phyloP scores from a whole-genome alignment of 2,888 invertebrate species.

The Neria commutata region DNA sequence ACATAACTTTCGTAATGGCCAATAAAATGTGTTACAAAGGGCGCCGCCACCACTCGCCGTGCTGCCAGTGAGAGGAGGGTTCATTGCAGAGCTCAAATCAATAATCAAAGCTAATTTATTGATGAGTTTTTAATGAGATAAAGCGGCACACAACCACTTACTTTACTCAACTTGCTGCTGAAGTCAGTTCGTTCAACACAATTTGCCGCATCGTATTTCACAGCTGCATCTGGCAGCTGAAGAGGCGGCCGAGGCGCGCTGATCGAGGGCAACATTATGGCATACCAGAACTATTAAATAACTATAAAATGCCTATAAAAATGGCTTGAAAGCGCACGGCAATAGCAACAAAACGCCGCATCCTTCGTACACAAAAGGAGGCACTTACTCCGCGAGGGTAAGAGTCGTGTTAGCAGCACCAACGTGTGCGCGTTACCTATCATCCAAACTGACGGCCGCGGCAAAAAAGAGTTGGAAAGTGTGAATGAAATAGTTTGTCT shows the following conservation, averaged over 20 bases:
- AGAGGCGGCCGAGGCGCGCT: background rate
- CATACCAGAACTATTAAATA: constrained; percentile 18
- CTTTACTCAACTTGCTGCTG: background rate
- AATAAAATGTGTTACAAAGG: no score
- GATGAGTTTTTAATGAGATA: constrained; percentile 17
- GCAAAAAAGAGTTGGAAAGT: constrained; percentile 15
- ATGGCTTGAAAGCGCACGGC: background rate
- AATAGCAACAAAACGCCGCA: no score
- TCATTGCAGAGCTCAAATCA: constrained; percentile 12
- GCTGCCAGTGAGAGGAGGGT: no score
- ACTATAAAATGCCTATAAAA: constrained; percentile 18
- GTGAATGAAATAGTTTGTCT: constrained; percentile 23
- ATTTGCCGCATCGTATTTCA: constrained; percentile 3
- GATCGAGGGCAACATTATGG: background rate
- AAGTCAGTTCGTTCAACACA: constrained; percentile 16
- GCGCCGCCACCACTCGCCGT: no score
- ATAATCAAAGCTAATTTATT: constrained; percentile 16
- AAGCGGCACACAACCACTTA: background rate
- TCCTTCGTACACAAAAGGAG: no score
- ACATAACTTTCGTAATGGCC: no score
- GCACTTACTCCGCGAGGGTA: no score
- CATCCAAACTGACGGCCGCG: no score
- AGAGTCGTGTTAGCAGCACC: no score
- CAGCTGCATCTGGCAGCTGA: background rate
- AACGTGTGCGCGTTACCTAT: no score